Conservation (phyloP, 2,888 invertebrate genomes). For the Agonum fuliginosum region DNA sequence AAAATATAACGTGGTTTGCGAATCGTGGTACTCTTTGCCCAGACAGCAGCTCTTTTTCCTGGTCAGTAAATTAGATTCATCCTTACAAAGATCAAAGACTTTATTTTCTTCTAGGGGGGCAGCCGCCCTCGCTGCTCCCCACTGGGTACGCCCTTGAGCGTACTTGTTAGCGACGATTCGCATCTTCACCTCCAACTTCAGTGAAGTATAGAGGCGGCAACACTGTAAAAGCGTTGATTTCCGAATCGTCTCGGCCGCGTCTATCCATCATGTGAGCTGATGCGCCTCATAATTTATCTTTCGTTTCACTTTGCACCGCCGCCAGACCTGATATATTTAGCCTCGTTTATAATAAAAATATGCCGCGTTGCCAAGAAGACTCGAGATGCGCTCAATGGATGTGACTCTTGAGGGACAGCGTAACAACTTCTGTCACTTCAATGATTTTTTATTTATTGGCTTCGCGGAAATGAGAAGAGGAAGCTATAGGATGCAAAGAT, state of each 20-base stretch:
- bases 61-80: too few species aligned
- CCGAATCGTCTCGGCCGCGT: slow-evolving; percentile 49
- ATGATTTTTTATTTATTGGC: slow-evolving; percentile 1
- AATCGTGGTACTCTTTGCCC: too few species aligned
- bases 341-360: slow-evolving; percentile 46
- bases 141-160: too few species aligned
- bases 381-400: slow-evolving; percentile 24
- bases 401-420: slow-evolving; percentile 21
- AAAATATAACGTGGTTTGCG: too few species aligned
- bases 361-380: slow-evolving; percentile 1
- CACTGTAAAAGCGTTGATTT: slow-evolving; percentile 54
- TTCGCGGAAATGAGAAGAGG: neutral
- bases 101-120: too few species aligned
- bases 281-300: slow-evolving; percentile 54
- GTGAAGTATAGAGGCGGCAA: slow-evolving; percentile 50
- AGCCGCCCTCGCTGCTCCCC: too few species aligned
- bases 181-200: neutral
- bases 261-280: slow-evolving; percentile 45
- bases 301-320: slow-evolving; percentile 21
- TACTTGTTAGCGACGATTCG: slow-evolving; percentile 20
- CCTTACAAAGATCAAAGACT: too few species aligned
- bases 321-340: slow-evolving; percentile 41
- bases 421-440: neutral
- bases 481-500: too few species aligned
- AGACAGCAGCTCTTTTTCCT: too few species aligned